Evolutionary conservation across 2,888 invertebrate genomes (phyloP).

Genomic region (Ichneumoninae sp.): DNA sequence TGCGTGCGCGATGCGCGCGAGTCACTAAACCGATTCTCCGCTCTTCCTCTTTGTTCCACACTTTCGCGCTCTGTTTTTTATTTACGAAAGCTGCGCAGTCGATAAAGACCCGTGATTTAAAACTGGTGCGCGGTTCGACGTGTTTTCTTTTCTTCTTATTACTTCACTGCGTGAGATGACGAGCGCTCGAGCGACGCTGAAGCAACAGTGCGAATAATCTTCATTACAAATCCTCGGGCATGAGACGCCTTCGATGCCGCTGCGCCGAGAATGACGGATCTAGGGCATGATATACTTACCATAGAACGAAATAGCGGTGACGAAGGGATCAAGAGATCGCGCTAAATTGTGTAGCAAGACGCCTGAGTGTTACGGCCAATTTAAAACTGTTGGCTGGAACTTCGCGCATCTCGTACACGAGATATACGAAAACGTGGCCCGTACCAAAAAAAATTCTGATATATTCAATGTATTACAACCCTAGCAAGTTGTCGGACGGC

Average conservation of each 20-base stretch:
- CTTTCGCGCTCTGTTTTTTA: background rate
- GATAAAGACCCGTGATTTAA: slow-evolving; percentile 9
- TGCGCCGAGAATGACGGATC: slow-evolving; percentile 8
- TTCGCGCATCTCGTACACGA: background rate
- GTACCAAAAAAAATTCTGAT: background rate
- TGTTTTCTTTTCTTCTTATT: background rate
- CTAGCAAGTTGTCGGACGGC: too few relatives aligned
- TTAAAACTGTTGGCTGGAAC: background rate
- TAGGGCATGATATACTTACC: slow-evolving; percentile 29
- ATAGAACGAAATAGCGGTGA: slow-evolving; percentile 46
- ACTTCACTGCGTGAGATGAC: background rate
- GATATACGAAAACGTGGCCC: background rate
- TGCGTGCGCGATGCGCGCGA: background rate
- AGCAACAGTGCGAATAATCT: slow-evolving; percentile 17
- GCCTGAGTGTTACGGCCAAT: background rate
- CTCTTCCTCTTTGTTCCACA: slow-evolving; percentile 17
- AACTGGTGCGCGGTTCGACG: background rate
- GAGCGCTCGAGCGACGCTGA: slow-evolving; percentile 22
- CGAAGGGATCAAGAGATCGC: slow-evolving; percentile 25
- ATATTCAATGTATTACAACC: background rate
- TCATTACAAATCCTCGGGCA: background rate
- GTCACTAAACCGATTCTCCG: slow-evolving; percentile 12
- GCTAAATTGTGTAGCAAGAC: background rate
- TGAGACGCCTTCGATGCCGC: slow-evolving; percentile 6
- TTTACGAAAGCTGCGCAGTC: background rate